Evolutionary conservation across 2,888 invertebrate species (phyloP).

Genomic region (Mesorhabditis spiculigera): DNA sequence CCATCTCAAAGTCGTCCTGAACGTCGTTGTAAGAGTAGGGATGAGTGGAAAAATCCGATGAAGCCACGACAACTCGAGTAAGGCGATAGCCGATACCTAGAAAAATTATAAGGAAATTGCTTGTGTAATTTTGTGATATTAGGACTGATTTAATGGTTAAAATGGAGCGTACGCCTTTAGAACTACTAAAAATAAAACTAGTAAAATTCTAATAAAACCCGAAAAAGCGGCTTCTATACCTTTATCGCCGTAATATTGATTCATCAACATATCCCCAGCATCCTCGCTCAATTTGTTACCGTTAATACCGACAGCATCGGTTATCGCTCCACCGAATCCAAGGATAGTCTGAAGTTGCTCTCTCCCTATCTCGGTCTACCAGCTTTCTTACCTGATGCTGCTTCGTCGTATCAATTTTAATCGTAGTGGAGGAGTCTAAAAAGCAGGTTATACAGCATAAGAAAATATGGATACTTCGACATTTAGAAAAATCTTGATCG

Average conservation of each 20-base stretch:
- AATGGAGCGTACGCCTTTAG: too few species aligned
- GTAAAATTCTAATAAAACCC: too few species aligned
- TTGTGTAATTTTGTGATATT: too few species aligned
- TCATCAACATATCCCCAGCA: constrained; percentile 59
- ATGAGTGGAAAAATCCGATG: constrained; percentile 78
- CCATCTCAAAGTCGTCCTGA: constrained; percentile 62
- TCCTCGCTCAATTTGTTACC: constrained; percentile 67
- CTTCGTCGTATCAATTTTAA: too few species aligned
- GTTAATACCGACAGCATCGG: constrained; percentile 72
- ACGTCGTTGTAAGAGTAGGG: constrained; percentile 77
- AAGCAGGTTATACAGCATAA: too few species aligned
- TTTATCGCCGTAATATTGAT: constrained; percentile 31
- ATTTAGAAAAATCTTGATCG: too few species aligned
- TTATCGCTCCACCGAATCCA: constrained; percentile 75
- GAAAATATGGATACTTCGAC: too few species aligned
- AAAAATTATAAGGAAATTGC: background rate
- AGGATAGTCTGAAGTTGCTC: constrained; percentile 18
- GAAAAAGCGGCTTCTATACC: constrained; percentile 10
- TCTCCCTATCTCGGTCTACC: too few species aligned
- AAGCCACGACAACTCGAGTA: constrained; percentile 77
- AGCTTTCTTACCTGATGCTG: too few species aligned
- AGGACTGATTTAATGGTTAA: too few species aligned
- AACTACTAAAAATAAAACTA: too few species aligned
- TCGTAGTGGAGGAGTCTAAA: too few species aligned
- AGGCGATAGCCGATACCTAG: constrained; percentile 76